Percentiles rank a stretch among this genome's conserved stretches.
Evolutionary conservation across 2,113 vertebrate genomes (phyloP).

Genomic region (Sula dactylatra): DNA sequence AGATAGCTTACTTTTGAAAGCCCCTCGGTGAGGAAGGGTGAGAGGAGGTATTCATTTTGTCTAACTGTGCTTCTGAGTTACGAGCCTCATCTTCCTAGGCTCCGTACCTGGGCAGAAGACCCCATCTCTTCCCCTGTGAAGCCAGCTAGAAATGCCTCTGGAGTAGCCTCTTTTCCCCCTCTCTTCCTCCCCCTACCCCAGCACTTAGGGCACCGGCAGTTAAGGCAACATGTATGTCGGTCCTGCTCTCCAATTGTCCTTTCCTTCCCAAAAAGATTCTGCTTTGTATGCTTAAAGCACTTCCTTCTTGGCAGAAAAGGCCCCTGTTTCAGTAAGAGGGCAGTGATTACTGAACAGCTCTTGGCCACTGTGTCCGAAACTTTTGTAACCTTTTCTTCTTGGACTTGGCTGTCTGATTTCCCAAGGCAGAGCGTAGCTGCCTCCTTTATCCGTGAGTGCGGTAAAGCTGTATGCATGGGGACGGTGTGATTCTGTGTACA

Average conservation of each 20-base stretch:
- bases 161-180: not conserved
- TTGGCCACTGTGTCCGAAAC: not conserved
- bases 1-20: not conserved
- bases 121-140: not conserved
- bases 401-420: not conserved
- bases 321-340: not conserved
- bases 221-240: not conserved
- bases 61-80: not conserved
- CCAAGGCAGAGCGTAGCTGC: not conserved
- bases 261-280: not conserved
- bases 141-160: not conserved
- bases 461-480: accelerated
- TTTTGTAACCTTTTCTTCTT: not conserved
- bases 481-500: not conserved
- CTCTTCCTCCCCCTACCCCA: not conserved
- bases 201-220: not conserved
- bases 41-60: not conserved
- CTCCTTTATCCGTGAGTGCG: accelerated
- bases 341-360: not conserved
- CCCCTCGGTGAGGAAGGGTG: not conserved
- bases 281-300: not conserved
- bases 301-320: not conserved
- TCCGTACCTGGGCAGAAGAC: not conserved
- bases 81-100: not conserved
- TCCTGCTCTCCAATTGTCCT: not conserved